Evolutionary conservation across 2,888 invertebrate species (phyloP).

Genomic region (Chrysotoxum bicinctum): DNA sequence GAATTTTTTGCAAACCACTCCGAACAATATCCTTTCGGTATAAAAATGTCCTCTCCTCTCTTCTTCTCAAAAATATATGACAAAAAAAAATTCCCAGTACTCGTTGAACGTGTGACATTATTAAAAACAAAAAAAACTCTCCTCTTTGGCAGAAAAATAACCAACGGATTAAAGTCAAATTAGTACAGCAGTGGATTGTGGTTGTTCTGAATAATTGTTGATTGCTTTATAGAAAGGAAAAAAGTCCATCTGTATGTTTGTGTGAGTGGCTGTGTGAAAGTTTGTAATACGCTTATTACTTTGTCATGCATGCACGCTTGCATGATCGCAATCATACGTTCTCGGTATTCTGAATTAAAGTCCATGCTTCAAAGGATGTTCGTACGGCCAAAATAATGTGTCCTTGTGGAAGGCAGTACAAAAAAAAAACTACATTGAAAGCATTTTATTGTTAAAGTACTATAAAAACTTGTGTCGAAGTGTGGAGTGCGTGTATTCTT

Average conservation of each 20-base stretch:
- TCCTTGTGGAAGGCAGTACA: slow-evolving; percentile 33
- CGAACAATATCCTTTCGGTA: background rate
- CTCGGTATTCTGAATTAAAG: slow-evolving; percentile 18
- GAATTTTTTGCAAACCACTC: background rate
- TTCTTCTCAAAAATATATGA: background rate
- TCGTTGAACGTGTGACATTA: slow-evolving; percentile 5
- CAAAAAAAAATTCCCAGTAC: background rate
- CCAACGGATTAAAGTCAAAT: slow-evolving; percentile 62
- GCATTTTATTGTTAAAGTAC: slow-evolving; percentile 51
- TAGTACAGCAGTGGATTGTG: slow-evolving; percentile 56
- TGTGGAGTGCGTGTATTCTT: slow-evolving; percentile 35
- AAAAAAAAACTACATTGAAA: slow-evolving; percentile 46
- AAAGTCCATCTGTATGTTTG: background rate
- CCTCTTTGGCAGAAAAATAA: slow-evolving; percentile 24
- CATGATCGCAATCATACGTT: slow-evolving; percentile 27
- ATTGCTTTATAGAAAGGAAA: slow-evolving; percentile 32
- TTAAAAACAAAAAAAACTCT: background rate
- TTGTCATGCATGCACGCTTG: slow-evolving; percentile 46
- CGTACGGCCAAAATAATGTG: slow-evolving; percentile 9
- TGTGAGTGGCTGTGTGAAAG: background rate
- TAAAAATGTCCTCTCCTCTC: background rate
- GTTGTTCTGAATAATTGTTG: slow-evolving; percentile 57
- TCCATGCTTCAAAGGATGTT: slow-evolving; percentile 25
- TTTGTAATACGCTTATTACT: slow-evolving; percentile 47
- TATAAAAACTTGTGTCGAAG: slow-evolving; percentile 48